phyloP scores from a whole-genome alignment of 2,888 invertebrate species.

The Orthosia incerta region DNA sequence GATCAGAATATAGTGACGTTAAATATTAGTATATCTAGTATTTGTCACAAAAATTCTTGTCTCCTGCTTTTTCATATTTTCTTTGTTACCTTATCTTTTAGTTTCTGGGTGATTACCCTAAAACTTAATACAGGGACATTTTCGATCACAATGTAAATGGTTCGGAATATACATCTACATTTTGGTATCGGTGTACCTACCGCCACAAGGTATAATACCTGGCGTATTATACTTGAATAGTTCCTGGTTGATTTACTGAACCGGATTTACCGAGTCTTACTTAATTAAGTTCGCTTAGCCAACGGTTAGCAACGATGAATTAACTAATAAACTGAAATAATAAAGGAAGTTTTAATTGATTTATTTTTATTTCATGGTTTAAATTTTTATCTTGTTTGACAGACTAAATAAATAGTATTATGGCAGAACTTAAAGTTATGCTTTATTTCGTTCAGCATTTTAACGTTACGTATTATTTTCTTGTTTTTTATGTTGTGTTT shows the following conservation, averaged over 20 bases:
- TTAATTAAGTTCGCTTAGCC: conserved; percentile 11
- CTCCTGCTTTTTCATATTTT: conserved; percentile 1
- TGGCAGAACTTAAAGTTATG: neutral
- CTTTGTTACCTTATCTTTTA: conserved; percentile 19
- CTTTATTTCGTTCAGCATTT: neutral
- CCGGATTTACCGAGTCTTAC: conserved; percentile 4
- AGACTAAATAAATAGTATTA: neutral
- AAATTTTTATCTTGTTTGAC: neutral
- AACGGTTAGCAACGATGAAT: neutral
- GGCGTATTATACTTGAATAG: conserved; percentile 7
- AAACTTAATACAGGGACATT: conserved; percentile 43
- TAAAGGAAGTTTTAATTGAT: neutral
- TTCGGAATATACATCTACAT: conserved; percentile 47
- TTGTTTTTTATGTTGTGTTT: neutral
- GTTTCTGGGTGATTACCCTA: conserved; percentile 39
- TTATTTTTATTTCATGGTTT: neutral
- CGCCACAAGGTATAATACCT: conserved; percentile 9
- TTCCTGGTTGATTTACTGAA: conserved; percentile 26
- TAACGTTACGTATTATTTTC: neutral
- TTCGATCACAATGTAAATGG: conserved; percentile 39
- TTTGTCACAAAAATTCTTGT: conserved; percentile 16
- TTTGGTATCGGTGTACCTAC: conserved; percentile 7
- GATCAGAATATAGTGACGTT: neutral
- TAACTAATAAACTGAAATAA: neutral
- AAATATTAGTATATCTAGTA: neutral